Base-by-base conservation (phyloP, 1,140 invertebrate genomes). In the Grapholita molesta region DNA sequence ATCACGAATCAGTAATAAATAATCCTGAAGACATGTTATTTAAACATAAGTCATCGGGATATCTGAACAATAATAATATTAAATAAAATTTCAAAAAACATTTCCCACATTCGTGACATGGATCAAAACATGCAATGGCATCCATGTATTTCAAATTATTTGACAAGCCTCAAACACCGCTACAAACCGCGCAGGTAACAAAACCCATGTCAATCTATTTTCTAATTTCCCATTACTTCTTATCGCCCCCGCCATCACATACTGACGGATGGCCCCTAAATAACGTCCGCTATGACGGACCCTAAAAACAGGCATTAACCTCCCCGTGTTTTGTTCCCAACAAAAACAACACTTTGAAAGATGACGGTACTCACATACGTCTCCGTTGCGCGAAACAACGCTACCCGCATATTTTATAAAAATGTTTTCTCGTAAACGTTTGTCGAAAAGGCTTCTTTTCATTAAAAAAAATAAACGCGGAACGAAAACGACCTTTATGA, bases 341-440 rank as follows among this genome's bases (percentile, higher is more conserved):
- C 28, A 61, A 61, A 61, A 61, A 61, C 55, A 61, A 61, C 28
- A 32, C 55, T 61, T 30, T 15, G 12, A 61, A 28, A 61, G 55
- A 61, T 61, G 55, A 61, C 24, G 55, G 55, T 61, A 57, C 53
- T 11, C 30, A 32, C 55, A 32, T 61, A 61, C 55, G 28, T 61
- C n/a, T 61, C 28, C 55, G 18, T 61, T 32, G 55, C 30, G 18
- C 23, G 42, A 48, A 21, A 12, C 35, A 23, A 11, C 23, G 53
- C n/a, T 61, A 61, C 55, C 55, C 55, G 28, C 55, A 61, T 61
- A 61, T 61, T 61, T 61, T 61, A 61, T 61, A 61, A 61, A 61
- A 61, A 61, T 61, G 55, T 30, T 61, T n/a, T 25, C 55, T 61
- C 55, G 55, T 61, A 61, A 61, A 61, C 55, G 55, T 61, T 61